phyloP scores from a whole-genome alignment of 2,888 invertebrate species.

The Bembecia ichneumoniformis region DNA sequence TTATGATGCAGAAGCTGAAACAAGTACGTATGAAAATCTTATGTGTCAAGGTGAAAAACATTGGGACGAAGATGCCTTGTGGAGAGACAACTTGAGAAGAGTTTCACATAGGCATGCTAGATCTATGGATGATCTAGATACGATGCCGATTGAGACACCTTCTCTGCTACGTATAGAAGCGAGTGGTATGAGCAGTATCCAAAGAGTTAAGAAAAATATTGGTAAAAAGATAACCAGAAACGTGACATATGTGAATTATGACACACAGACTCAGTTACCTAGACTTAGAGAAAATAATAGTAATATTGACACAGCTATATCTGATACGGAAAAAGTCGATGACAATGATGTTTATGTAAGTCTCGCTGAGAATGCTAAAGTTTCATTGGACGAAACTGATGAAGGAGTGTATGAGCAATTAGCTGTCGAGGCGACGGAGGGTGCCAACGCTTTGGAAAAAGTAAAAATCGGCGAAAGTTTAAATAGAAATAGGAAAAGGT shows the following conservation, averaged over 20 bases:
- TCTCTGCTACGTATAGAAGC: constrained; percentile 32
- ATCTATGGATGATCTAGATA: constrained; percentile 86
- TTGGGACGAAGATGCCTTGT: constrained; percentile 87
- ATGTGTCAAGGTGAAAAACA: constrained; percentile 77
- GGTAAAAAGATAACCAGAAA: constrained; percentile 74
- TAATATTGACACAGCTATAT: constrained; percentile 23
- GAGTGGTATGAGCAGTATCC: constrained; percentile 55
- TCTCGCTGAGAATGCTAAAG: constrained; percentile 44
- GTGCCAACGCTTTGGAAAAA: constrained; percentile 13
- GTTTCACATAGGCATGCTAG: constrained; percentile 86
- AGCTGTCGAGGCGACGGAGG: constrained; percentile 45
- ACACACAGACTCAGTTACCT: constrained; percentile 66
- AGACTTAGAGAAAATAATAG: constrained; percentile 36
- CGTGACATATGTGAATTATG: constrained; percentile 85
- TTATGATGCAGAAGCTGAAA: constrained; percentile 61
- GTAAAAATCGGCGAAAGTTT: constrained; percentile 13
- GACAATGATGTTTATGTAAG: constrained; percentile 70
- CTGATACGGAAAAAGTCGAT: constrained; percentile 44
- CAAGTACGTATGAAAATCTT: constrained; percentile 57
- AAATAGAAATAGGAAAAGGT: constrained; percentile 48
- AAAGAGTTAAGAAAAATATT: constrained; percentile 46
- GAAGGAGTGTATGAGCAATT: constrained; percentile 74
- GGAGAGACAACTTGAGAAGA: constrained; percentile 84
- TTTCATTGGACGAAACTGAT: constrained; percentile 39
- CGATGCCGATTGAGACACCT: constrained; percentile 32